Evolutionary conservation across 2,113 vertebrate species (phyloP).

Genomic region (Xenus cinereus): DNA sequence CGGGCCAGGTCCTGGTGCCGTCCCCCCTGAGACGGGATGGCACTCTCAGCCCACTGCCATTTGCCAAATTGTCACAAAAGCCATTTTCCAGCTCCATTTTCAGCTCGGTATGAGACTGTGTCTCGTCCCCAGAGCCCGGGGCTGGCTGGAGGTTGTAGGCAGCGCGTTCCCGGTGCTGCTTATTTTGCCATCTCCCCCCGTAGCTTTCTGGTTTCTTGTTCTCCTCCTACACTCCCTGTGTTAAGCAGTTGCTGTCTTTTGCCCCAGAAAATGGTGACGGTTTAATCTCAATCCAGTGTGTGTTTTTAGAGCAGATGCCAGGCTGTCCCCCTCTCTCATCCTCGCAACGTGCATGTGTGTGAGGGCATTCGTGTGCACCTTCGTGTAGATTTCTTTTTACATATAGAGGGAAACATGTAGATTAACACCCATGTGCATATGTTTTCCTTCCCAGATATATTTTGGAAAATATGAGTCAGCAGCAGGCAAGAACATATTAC

Average conservation of each 20-base stretch:
- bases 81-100: not conserved
- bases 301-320: not conserved
- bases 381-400: accelerated
- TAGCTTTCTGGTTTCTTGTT: not conserved
- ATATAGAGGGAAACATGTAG: not conserved
- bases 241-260: not conserved
- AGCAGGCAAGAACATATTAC: conserved; percentile 51
- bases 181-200: not conserved
- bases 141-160: not conserved
- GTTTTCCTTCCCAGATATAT: conserved; percentile 20
- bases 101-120: not conserved
- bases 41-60: not conserved
- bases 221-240: not conserved
- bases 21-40: accelerated
- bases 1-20: not conserved
- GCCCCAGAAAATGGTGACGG: not conserved
- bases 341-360: accelerated
- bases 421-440: conserved; percentile 3
- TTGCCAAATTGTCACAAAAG: not conserved
- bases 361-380: not conserved
- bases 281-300: not conserved
- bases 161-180: accelerated
- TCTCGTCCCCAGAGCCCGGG: not conserved
- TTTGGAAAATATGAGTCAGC: conserved; percentile 65
- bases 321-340: not conserved